These are phyloP conservation scores for Apis laboriosa DNA, from an alignment of 1,140 invertebrate genomes.

Conservation along the genomic window DNA sequence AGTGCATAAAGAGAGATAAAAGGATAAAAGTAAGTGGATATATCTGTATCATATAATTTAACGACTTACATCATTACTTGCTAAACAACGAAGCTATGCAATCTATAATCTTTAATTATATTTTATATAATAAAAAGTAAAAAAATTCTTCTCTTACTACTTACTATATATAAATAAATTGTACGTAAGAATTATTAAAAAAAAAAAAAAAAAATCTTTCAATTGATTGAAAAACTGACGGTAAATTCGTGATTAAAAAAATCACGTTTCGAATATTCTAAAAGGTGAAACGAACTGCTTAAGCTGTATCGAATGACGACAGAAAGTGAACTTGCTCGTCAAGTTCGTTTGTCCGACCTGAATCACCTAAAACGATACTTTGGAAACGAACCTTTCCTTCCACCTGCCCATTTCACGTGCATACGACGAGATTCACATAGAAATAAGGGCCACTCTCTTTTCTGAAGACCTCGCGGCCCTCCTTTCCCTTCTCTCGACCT, in stretches of 20 bases:
- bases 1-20: conserved; percentile 3
- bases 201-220: too few relatives aligned
- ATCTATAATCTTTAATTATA: neutral
- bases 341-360: neutral
- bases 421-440: conserved; percentile 18
- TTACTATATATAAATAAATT: too few relatives aligned
- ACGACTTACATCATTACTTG: neutral
- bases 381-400: neutral
- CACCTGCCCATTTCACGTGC: conserved; percentile 27
- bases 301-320: neutral
- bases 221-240: neutral
- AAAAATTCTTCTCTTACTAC: too few relatives aligned
- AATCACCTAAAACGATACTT: conserved; percentile 26
- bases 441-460: conserved; percentile 21
- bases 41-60: neutral
- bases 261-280: neutral
- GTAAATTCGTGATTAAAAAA: neutral
- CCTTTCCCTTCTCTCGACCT: neutral
- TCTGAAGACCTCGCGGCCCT: neutral
- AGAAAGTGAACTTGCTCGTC: conserved; percentile 1
- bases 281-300: neutral
- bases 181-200: too few relatives aligned
- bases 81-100: neutral
- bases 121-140: too few relatives aligned
- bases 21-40: neutral